These are phyloP conservation scores for Anabas testudineus DNA, from an alignment of 2,797 vertebrate species.

Conservation along the genomic window DNA sequence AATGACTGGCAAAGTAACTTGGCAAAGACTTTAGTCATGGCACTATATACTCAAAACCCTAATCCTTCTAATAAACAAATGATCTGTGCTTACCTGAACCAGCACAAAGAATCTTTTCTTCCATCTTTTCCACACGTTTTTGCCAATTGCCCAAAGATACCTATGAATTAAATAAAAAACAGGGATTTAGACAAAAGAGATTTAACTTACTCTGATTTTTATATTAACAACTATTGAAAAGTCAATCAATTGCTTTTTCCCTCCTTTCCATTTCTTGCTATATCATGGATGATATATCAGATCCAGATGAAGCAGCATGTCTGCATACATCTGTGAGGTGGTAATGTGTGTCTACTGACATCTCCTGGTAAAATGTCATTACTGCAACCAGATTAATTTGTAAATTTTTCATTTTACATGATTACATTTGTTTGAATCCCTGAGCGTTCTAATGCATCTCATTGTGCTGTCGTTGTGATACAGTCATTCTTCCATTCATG, in stretches of 20 bases:
- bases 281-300: neutral
- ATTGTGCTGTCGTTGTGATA: no score
- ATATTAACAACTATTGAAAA: constrained; percentile 1
- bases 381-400: constrained; percentile 50
- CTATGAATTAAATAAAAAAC: constrained; percentile 73
- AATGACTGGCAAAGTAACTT: neutral
- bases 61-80: neutral
- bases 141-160: constrained; percentile 97
- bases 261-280: neutral
- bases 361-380: constrained; percentile 60
- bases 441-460: neutral
- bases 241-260: neutral
- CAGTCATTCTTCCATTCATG: no score
- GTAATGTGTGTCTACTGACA: constrained; percentile 57
- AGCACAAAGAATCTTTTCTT: constrained; percentile 99
- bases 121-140: constrained; percentile 99
- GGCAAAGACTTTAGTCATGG: neutral
- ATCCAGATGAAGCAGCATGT: neutral
- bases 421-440: neutral
- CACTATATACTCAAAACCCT: neutral
- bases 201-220: neutral
- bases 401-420: no score
- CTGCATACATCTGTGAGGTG: neutral
- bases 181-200: neutral
- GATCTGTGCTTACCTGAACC: constrained; percentile 91